Conservation (phyloP, 2,797 vertebrate species). For the Neosilurus hyrtlii region DNA sequence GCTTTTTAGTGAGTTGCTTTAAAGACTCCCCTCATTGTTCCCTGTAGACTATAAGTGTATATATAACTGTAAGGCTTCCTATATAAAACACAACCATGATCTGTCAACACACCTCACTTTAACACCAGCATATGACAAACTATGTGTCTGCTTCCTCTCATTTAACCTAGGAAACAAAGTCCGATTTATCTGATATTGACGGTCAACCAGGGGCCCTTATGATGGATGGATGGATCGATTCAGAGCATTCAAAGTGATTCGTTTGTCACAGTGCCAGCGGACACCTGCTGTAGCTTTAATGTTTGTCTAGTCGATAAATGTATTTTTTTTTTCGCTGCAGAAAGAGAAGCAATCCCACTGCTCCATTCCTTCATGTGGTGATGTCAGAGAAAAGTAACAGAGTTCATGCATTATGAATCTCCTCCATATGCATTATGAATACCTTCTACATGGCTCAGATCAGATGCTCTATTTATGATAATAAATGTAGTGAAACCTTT, state of each 20-base stretch:
- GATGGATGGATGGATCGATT: slow-evolving; percentile 81
- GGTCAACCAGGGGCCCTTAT: slow-evolving; percentile 78
- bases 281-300: slow-evolving; percentile 58
- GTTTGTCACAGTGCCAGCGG: slow-evolving; percentile 47
- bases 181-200: slow-evolving; percentile 82
- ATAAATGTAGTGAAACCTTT: background rate
- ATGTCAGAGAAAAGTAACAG: slow-evolving; percentile 3
- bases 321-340: slow-evolving; percentile 40
- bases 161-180: slow-evolving; percentile 43
- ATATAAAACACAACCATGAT: background rate
- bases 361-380: slow-evolving; percentile 14
- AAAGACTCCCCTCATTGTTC: background rate
- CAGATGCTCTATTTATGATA: slow-evolving; percentile 1
- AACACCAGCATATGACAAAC: slow-evolving; percentile 32
- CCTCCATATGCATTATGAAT: slow-evolving; percentile 36
- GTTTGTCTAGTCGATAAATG: slow-evolving; percentile 53
- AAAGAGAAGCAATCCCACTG: slow-evolving; percentile 35
- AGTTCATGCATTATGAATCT: slow-evolving; percentile 26
- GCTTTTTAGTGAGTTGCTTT: background rate
- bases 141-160: slow-evolving; percentile 4
- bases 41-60: no score
- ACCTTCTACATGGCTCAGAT: slow-evolving; percentile 2
- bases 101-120: background rate
- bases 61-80: background rate
- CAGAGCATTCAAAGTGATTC: slow-evolving; percentile 63